phyloP scores from a whole-genome alignment of 2,797 vertebrate species.

The Eulemur mongoz region DNA sequence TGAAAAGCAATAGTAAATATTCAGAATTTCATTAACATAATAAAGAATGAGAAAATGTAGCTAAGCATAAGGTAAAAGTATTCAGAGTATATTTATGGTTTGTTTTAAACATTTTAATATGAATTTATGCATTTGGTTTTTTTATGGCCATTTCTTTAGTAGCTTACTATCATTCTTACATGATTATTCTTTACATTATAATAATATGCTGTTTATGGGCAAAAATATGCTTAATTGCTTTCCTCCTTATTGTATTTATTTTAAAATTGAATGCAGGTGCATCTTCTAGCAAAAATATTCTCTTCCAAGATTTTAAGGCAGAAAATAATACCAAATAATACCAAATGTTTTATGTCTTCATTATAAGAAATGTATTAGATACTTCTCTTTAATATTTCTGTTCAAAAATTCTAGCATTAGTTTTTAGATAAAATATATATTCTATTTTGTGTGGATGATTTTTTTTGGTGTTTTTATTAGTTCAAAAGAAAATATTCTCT shows the following conservation, averaged over 20 bases:
- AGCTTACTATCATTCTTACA: background rate
- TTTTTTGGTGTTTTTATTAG: background rate
- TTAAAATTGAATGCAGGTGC: background rate
- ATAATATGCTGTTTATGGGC: background rate
- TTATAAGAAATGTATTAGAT: background rate
- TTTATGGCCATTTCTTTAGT: background rate
- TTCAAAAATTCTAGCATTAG: background rate
- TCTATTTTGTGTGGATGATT: background rate
- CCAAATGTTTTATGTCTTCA: background rate
- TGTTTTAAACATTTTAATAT: background rate
- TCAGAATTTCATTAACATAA: background rate
- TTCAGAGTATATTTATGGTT: background rate
- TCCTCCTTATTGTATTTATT: conserved; percentile 5
- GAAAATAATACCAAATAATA: conserved; percentile 44
- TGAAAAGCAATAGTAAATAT: background rate
- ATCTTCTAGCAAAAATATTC: background rate
- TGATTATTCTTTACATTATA: conserved; percentile 26
- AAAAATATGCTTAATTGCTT: conserved; percentile 37
- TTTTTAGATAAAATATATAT: conserved; percentile 21
- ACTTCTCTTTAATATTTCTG: background rate
- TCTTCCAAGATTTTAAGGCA: conserved; percentile 13
- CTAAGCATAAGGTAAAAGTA: background rate
- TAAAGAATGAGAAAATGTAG: conserved; percentile 18
- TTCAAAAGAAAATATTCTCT: conserved; percentile 12
- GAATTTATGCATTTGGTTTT: conserved; percentile 31